Conservation (phyloP, 2,797 vertebrate genomes). For the Sternotherus odoratus region DNA sequence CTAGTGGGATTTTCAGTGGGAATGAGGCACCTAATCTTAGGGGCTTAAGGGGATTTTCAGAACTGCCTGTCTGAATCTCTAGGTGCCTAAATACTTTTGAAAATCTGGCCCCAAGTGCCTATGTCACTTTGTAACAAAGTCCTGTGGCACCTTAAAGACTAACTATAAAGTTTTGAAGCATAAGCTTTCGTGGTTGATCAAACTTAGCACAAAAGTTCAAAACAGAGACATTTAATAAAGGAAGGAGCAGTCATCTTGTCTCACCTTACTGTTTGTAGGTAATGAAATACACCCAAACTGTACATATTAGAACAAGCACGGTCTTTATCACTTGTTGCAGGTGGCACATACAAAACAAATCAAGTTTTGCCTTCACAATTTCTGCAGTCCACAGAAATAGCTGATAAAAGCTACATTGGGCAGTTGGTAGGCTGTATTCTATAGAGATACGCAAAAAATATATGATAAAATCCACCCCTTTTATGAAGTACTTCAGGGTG, state of each 20-base stretch:
- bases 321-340: neutral
- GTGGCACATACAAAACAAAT: slow-evolving; percentile 23
- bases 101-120: neutral
- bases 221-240: neutral
- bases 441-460: neutral
- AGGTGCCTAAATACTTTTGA: neutral
- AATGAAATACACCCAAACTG: slow-evolving; percentile 29
- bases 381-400: slow-evolving; percentile 55
- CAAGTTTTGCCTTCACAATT: slow-evolving; percentile 21
- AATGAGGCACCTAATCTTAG: neutral
- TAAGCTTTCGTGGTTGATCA: too few relatives aligned
- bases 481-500: neutral
- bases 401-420: slow-evolving; percentile 43
- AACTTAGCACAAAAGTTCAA: neutral
- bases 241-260: accelerated
- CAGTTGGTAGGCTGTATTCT: slow-evolving; percentile 37
- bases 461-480: neutral
- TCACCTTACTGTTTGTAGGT: slow-evolving; percentile 3
- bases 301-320: neutral
- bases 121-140: neutral
- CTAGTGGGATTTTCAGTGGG: neutral
- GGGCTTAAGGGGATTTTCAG: too few relatives aligned
- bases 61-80: neutral
- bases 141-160: too few relatives aligned
- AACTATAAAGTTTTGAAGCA: too few relatives aligned